phyloP scores from a whole-genome alignment of 2,113 vertebrate genomes.

The Zosterops pallidus region DNA sequence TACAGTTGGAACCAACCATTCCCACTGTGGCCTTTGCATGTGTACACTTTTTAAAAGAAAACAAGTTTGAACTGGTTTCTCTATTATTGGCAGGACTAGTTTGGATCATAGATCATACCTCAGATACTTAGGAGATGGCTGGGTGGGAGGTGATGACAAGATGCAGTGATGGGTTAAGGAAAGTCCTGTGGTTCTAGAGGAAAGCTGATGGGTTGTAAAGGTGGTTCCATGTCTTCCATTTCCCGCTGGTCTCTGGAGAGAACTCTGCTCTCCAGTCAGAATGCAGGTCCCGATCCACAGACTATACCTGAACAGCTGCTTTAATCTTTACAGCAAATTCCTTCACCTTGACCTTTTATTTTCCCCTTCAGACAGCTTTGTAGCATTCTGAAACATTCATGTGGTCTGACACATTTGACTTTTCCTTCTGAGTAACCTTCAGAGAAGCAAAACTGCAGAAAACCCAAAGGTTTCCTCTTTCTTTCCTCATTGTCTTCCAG shows the following conservation, averaged over 20 bases:
- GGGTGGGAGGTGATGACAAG: background rate
- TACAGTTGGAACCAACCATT: background rate
- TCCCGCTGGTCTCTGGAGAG: rapidly evolving
- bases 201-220: background rate
- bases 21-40: background rate
- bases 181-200: background rate
- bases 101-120: rapidly evolving
- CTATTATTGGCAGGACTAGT: rapidly evolving
- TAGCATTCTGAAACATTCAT: background rate
- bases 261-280: background rate
- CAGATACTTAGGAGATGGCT: background rate
- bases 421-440: background rate
- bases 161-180: background rate
- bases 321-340: background rate
- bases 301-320: background rate
- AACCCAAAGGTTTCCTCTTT: background rate
- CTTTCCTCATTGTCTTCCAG: background rate
- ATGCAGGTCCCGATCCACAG: background rate
- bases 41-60: background rate
- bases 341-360: background rate
- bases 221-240: background rate
- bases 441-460: background rate
- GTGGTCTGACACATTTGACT: background rate
- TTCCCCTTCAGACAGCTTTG: background rate
- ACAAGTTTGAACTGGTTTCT: background rate